These are phyloP conservation scores for Onychostoma macrolepis DNA, from an alignment of 2,113 vertebrate genomes.

Conservation along the genomic window DNA sequence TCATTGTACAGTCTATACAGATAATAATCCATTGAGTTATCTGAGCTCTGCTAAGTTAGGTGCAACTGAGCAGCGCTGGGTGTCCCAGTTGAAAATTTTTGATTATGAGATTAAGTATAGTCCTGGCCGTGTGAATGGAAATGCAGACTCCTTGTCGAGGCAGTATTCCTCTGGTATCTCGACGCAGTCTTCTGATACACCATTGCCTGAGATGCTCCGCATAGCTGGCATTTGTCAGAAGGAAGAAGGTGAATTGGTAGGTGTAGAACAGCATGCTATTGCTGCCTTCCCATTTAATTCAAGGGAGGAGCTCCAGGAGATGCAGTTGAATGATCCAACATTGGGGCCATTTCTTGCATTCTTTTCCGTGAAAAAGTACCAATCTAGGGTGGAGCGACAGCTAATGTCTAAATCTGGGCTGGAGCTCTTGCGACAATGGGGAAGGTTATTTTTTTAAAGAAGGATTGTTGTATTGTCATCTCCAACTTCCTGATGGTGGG, in stretches of 20 bases:
- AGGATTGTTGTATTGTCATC: background rate
- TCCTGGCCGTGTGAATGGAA: slow-evolving; percentile 23
- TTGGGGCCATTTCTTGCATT: too few species aligned
- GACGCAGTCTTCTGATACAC: background rate
- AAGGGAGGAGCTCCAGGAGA: too few species aligned
- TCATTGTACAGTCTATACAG: slow-evolving; percentile 37
- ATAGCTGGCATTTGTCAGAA: too few species aligned
- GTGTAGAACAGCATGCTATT: too few species aligned
- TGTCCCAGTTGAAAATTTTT: background rate
- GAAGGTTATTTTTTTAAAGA: background rate
- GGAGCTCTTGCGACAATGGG: too few species aligned
- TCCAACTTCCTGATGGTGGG: slow-evolving; percentile 9
- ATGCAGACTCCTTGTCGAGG: slow-evolving; percentile 23
- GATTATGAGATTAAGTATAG: slow-evolving; percentile 38
- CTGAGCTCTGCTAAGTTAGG: slow-evolving; percentile 27
- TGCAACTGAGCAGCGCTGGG: slow-evolving; percentile 31
- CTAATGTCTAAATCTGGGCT: too few species aligned
- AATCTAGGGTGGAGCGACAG: too few species aligned
- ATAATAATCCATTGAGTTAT: background rate
- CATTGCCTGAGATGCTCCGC: background rate
- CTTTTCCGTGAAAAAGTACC: too few species aligned
- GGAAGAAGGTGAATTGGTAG: too few species aligned
- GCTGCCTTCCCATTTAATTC: too few species aligned
- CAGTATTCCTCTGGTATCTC: slow-evolving; percentile 2
- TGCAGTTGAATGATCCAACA: too few species aligned